Evolutionary conservation across 2,888 invertebrate genomes (phyloP).

Genomic region (Thyatira batis): DNA sequence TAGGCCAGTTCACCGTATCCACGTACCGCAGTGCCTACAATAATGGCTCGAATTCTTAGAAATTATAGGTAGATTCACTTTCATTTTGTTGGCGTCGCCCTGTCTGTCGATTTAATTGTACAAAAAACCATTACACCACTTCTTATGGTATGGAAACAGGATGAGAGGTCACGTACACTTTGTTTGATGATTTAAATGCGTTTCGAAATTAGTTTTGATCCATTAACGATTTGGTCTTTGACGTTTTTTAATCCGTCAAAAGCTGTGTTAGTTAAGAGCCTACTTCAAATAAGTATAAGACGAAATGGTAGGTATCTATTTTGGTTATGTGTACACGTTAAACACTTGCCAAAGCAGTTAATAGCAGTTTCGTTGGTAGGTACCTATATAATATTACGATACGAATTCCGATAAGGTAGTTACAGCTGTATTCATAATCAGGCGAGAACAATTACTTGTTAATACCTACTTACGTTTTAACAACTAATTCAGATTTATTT

Average conservation of each 20-base stretch:
- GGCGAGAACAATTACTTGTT: neutral
- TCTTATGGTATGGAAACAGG: conserved; percentile 28
- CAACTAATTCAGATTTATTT: neutral
- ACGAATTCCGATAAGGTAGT: neutral
- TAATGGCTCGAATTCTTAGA: conserved; percentile 29
- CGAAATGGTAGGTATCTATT: neutral
- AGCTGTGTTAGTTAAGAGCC: neutral
- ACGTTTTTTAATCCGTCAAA: neutral
- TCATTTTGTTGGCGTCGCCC: conserved; percentile 49
- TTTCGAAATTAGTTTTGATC: conserved; percentile 14
- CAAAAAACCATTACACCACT: neutral
- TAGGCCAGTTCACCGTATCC: neutral
- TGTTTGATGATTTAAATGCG: conserved; percentile 25
- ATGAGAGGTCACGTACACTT: conserved; percentile 43
- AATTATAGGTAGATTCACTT: conserved; percentile 38
- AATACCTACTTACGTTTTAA: too few relatives aligned
- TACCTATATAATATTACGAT: too few relatives aligned
- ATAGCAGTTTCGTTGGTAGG: too few relatives aligned
- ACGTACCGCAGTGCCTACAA: neutral
- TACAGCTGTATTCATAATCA: neutral
- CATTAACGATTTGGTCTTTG: neutral
- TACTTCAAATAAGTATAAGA: neutral
- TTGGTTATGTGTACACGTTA: neutral
- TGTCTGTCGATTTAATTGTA: conserved; percentile 36
- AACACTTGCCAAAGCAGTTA: too few relatives aligned